phyloP scores from a whole-genome alignment of 2,888 invertebrate species.

The Choristoneura rosaceana region DNA sequence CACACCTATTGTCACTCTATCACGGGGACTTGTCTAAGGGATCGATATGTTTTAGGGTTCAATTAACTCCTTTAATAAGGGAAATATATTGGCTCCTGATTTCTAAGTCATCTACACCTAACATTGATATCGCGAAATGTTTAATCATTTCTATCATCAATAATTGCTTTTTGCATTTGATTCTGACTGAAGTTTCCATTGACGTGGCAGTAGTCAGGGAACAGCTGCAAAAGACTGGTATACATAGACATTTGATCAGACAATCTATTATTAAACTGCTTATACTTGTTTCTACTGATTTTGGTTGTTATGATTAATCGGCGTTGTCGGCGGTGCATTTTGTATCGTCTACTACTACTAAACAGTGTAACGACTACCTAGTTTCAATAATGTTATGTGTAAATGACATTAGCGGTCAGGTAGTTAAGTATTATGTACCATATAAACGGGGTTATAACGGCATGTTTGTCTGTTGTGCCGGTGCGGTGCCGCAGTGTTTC shows the following conservation, averaged over 20 bases:
- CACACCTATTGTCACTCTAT: constrained; percentile 14
- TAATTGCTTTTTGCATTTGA: no score
- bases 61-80: constrained; percentile 25
- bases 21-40: constrained; percentile 19
- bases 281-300: background rate
- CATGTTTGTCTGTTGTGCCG: constrained; percentile 84
- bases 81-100: constrained; percentile 20
- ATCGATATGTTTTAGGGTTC: constrained; percentile 12
- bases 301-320: background rate
- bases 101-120: constrained; percentile 18
- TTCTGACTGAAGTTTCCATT: no score
- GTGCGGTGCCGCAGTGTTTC: constrained; percentile 92
- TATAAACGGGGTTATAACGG: constrained; percentile 64
- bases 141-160: no score
- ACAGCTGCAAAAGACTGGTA: no score
- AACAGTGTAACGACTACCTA: background rate
- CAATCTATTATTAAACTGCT: no score
- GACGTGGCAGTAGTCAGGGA: no score
- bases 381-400: constrained; percentile 14
- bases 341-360: no score
- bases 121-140: background rate
- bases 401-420: constrained; percentile 55
- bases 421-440: constrained; percentile 22
- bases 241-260: no score
- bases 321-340: background rate